Evolutionary conservation across 2,888 invertebrate species (phyloP).

Genomic region (Drosophila lacicola): DNA sequence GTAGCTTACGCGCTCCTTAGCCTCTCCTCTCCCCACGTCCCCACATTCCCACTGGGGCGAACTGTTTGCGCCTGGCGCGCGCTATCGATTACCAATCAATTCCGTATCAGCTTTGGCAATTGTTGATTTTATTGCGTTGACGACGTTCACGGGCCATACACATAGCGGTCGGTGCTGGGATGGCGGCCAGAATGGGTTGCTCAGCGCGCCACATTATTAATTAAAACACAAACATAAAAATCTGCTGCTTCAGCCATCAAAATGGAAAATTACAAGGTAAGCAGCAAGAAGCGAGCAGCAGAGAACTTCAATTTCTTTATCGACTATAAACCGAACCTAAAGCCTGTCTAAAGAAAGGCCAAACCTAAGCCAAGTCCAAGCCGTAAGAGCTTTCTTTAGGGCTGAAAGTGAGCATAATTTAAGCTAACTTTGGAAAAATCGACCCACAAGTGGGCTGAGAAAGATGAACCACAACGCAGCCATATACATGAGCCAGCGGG

Average conservation of each 20-base stretch:
- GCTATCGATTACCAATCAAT: constrained; percentile 77
- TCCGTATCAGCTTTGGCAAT: constrained; percentile 57
- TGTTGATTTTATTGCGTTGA: constrained; percentile 71
- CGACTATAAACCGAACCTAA: too few species aligned
- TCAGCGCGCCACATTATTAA: constrained; percentile 13
- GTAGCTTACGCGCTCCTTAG: neutral
- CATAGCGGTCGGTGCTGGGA: neutral
- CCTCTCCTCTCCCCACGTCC: neutral
- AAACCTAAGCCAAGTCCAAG: too few species aligned
- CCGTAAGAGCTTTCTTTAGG: too few species aligned
- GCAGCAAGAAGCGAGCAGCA: neutral
- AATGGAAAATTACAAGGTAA: neutral
- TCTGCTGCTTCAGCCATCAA: neutral
- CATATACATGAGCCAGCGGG: too few species aligned
- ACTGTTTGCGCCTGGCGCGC: constrained; percentile 12
- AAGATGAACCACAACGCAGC: too few species aligned
- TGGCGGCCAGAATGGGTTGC: neutral
- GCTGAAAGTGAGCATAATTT: too few species aligned
- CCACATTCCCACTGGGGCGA: neutral
- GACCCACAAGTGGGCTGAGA: too few species aligned
- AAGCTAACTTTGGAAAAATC: too few species aligned
- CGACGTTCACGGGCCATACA: constrained; percentile 18
- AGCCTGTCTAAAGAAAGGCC: too few species aligned
- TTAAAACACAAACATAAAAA: constrained; percentile 34
- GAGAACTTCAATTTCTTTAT: too few species aligned